Evolutionary conservation across 2,113 vertebrate species (phyloP).

Genomic region (Heptranchias perlo): DNA sequence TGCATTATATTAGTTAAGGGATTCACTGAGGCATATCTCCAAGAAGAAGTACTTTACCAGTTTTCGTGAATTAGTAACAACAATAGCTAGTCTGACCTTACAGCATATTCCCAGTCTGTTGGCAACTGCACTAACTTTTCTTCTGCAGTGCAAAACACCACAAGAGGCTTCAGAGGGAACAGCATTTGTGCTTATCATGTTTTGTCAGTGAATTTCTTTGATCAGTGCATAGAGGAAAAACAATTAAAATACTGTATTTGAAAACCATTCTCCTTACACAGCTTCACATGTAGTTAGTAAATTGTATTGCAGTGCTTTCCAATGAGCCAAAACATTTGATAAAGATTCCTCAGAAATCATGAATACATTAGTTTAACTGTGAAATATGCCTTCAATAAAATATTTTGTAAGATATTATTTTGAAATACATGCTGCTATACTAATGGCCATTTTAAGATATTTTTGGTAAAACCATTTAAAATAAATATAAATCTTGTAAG

Average conservation of each 20-base stretch:
- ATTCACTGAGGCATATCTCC: slow-evolving; percentile 21
- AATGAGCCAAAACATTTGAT: slow-evolving; percentile 13
- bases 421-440: background rate
- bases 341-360: background rate
- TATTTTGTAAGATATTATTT: background rate
- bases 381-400: slow-evolving; percentile 23
- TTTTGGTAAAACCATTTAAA: background rate
- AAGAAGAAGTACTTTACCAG: slow-evolving; percentile 25
- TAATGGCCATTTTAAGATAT: background rate
- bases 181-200: slow-evolving; percentile 19
- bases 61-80: background rate
- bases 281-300: background rate
- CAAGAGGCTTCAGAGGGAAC: slow-evolving; percentile 20
- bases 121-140: slow-evolving; percentile 21
- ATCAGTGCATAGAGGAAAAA: background rate
- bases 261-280: background rate
- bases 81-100: background rate
- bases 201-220: slow-evolving; percentile 21
- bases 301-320: background rate
- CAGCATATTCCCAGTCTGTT: background rate
- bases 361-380: slow-evolving; percentile 9
- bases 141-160: background rate
- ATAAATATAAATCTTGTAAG: background rate
- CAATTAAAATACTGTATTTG: slow-evolving; percentile 31
- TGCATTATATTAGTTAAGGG: slow-evolving; percentile 32